phyloP scores from a whole-genome alignment of 1,140 invertebrate genomes.

The Scaptodrosophila lebanonensis region DNA sequence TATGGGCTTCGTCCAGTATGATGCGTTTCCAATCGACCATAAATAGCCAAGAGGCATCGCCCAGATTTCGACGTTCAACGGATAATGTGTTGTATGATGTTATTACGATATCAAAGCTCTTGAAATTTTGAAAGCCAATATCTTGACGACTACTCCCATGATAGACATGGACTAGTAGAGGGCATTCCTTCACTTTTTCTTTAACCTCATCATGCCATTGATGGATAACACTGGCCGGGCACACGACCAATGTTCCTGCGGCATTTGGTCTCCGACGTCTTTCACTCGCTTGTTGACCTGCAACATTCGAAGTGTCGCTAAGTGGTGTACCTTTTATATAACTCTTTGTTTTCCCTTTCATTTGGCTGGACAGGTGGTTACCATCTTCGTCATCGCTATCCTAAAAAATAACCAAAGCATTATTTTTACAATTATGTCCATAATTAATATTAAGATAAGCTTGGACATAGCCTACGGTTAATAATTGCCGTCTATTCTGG shows the following conservation, averaged over 20 bases:
- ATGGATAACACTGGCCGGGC: conserved; percentile 42
- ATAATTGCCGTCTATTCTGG: too few species aligned
- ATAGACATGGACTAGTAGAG: conserved; percentile 23
- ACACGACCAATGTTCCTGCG: conserved; percentile 35
- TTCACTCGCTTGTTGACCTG: too few species aligned
- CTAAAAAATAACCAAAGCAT: too few species aligned
- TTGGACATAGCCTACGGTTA: too few species aligned
- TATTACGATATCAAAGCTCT: conserved; percentile 27
- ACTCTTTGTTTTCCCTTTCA: too few species aligned
- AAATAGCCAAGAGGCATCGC: conserved; percentile 23
- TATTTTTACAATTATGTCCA: too few species aligned
- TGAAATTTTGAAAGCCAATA: conserved; percentile 6
- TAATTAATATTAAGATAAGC: too few species aligned
- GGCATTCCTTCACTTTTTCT: conserved; percentile 23
- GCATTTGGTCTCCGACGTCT: conserved; percentile 1
- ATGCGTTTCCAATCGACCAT: conserved; percentile 31
- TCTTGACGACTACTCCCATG: conserved; percentile 33
- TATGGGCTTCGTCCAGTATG: conserved; percentile 47
- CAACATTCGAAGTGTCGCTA: too few species aligned
- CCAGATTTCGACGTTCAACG: conserved; percentile 8
- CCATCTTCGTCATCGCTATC: too few species aligned
- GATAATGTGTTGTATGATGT: conserved; percentile 33
- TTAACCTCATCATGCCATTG: conserved; percentile 36
- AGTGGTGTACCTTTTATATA: too few species aligned
- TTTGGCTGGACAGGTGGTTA: too few species aligned